A percentile compares a stretch with the other conserved stretches of the same genome.
Evolutionary conservation across 2,888 invertebrate species (phyloP).

Genomic region (Theristus sp.): DNA sequence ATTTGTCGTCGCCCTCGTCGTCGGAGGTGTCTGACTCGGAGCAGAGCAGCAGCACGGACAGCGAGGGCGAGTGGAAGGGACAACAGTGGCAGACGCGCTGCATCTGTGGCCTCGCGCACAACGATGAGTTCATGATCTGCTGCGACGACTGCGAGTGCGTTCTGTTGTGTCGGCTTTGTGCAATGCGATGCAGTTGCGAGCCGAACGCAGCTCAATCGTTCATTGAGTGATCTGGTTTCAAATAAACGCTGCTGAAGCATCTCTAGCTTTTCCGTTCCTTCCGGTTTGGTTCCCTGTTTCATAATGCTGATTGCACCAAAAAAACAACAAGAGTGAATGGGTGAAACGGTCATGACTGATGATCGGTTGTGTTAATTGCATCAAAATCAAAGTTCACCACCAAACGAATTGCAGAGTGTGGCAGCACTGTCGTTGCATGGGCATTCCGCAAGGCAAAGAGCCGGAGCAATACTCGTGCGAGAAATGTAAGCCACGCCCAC

Average conservation of each 20-base stretch:
- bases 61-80: constrained; percentile 4
- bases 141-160: constrained; percentile 12
- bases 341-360: too few species aligned
- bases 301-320: too few species aligned
- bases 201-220: too few species aligned
- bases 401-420: constrained; percentile 10
- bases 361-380: too few species aligned
- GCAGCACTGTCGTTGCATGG: constrained; percentile 11
- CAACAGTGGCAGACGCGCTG: constrained; percentile 8
- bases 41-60: background rate
- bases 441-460: constrained; percentile 5
- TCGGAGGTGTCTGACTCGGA: background rate
- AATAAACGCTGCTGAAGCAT: too few species aligned
- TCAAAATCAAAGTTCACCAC: too few species aligned
- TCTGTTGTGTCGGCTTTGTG: background rate
- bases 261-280: background rate
- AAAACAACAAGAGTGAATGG: too few species aligned
- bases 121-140: constrained; percentile 13
- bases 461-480: constrained; percentile 10
- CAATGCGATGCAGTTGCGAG: too few species aligned
- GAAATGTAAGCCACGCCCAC: constrained; percentile 7
- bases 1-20: too few species aligned
- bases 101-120: constrained; percentile 9
- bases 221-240: too few species aligned
- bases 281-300: too few species aligned